Base-by-base conservation (phyloP, 1,140 invertebrate genomes). In the Hylaeus anthracinus region DNA sequence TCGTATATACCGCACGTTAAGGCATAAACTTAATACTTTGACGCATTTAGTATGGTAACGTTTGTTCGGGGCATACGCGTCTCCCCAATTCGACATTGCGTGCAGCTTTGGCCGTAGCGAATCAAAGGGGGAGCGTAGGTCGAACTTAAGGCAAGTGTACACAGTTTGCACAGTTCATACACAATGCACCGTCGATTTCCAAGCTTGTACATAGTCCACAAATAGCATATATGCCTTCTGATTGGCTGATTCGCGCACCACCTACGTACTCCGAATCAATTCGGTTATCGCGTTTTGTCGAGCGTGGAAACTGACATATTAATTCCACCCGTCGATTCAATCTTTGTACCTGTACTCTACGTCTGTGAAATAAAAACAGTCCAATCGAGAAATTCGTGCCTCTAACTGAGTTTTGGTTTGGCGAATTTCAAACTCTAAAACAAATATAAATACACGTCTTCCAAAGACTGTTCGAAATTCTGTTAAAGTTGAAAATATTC, bases 141-240 rank as follows among this genome's bases (percentile, higher is more conserved):
- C 55, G 55, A 65, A 80, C 79, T 75, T 80, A 75, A 80, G 55
- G 72, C 72, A 60, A 69, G 1, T 45, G 79, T 55, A 67, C 65
- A 80, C 79, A 80, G 64, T 69, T 65, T 65, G 72, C 8, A 26
- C 10, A 43, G 64, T n/a, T 80, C 56, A 45, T 75, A 63, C 69
- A 67, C 55, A 48, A 69, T 69, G 56, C 72, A 61, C 53, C 12
- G 12, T 1, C 48, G 26, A 45, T 48, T 79, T 61, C 4, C 77
- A 26, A 8, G n/a, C 9, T 12, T 45, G 39, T 55, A 53, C 45
- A 55, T 15, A 10, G 53, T 12, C n/a, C 37, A 15, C n/a, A 5
- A 37, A 67, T n/a, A 15, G 55, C 45, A 41, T 80, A 45, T 51
- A n/a, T 75, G 15, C 37, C n/a, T 67, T 74, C 53, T 75, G 72